Conservation (phyloP, 2,888 invertebrate genomes). For the Eristalis arbustorum region DNA sequence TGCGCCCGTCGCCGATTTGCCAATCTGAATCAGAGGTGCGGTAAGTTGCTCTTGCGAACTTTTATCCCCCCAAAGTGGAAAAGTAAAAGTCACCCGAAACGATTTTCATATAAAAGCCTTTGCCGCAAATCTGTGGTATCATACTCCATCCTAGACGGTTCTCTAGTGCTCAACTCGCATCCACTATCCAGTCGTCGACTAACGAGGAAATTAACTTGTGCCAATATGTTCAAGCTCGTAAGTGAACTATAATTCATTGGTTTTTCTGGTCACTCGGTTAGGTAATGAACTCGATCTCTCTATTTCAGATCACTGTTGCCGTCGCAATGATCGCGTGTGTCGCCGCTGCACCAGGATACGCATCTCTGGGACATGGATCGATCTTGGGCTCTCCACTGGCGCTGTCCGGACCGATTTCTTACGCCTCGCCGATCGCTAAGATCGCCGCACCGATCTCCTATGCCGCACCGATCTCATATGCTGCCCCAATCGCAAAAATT, state of each 20-base stretch:
- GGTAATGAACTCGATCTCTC: not conserved
- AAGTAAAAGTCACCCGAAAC: slow-evolving; percentile 64
- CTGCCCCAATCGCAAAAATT: slow-evolving; percentile 16
- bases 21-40: slow-evolving; percentile 56
- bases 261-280: not conserved
- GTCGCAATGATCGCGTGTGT: slow-evolving; percentile 75
- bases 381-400: slow-evolving; percentile 63
- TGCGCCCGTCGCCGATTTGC: slow-evolving; percentile 36
- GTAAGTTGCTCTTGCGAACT: slow-evolving; percentile 32
- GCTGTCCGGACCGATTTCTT: slow-evolving; percentile 66
- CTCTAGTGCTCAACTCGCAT: slow-evolving; percentile 58
- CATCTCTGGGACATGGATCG: slow-evolving; percentile 67
- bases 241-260: slow-evolving; percentile 67
- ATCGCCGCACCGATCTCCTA: slow-evolving; percentile 72
- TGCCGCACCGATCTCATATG: slow-evolving; percentile 72
- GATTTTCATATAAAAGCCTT: slow-evolving; percentile 68
- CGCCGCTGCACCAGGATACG: slow-evolving; percentile 77
- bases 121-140: slow-evolving; percentile 41
- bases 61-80: slow-evolving; percentile 39
- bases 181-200: slow-evolving; percentile 50
- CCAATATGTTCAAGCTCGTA: slow-evolving; percentile 76
- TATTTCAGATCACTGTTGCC: slow-evolving; percentile 74
- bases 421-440: slow-evolving; percentile 72
- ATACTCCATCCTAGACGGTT: slow-evolving; percentile 62
- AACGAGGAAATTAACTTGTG: slow-evolving; percentile 35